A percentile compares a stretch with the other conserved stretches of the same genome.
Evolutionary conservation across 2,888 invertebrate species (phyloP).

Genomic region (Melanophora roralis): DNA sequence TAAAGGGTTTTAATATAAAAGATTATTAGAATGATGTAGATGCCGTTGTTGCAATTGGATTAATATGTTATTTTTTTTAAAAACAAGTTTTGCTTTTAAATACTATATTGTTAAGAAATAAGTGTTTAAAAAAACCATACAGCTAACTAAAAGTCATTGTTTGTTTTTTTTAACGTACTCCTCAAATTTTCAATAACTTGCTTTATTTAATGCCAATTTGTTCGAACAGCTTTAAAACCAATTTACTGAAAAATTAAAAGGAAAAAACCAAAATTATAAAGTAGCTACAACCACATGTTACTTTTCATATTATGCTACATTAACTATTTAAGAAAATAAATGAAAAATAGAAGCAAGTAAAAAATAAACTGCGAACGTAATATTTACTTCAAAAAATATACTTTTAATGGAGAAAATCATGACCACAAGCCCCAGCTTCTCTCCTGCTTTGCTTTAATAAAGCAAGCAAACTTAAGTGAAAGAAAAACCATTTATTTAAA

Average conservation of each 20-base stretch:
- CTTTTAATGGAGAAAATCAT: neutral
- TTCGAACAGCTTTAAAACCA: constrained; percentile 33
- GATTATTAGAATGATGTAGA: no score
- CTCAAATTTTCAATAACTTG: no score
- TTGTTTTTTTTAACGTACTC: no score
- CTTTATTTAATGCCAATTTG: no score
- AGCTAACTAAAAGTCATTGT: no score
- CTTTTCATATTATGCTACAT: constrained; percentile 14
- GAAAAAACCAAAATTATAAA: no score
- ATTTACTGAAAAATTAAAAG: constrained; percentile 32
- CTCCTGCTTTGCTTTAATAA: neutral
- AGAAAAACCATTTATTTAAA: neutral
- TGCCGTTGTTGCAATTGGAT: no score
- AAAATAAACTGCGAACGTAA: neutral
- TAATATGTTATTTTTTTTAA: no score
- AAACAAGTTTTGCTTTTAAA: no score
- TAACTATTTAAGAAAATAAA: constrained; percentile 4
- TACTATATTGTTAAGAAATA: no score
- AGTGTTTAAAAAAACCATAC: no score
- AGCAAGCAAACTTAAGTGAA: neutral
- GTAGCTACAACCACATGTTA: neutral
- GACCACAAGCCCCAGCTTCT: neutral
- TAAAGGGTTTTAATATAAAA: no score
- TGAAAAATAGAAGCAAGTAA: neutral
- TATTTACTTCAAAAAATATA: neutral